Conservation (phyloP, 1,140 invertebrate genomes). For the Drosophila azteca region DNA sequence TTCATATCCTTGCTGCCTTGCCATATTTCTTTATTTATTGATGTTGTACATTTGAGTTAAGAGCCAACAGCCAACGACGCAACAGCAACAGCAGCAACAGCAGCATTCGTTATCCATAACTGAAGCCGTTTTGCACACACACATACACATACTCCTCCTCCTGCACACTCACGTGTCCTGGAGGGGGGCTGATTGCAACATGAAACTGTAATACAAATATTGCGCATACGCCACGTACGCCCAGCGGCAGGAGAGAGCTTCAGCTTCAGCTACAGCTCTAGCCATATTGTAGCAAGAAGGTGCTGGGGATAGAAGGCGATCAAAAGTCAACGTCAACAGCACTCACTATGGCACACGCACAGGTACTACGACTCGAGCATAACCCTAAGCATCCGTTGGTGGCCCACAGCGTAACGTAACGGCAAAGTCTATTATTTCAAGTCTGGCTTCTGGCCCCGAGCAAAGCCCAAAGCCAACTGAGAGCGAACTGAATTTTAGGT, state of each 20-base stretch:
- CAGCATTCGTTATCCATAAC: slow-evolving; percentile 79
- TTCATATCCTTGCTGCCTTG: slow-evolving; percentile 64
- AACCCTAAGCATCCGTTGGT: slow-evolving; percentile 2
- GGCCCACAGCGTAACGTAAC: slow-evolving; percentile 47
- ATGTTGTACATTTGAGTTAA: slow-evolving; percentile 81
- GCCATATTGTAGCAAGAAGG: neutral
- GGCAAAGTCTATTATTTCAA: slow-evolving; percentile 58
- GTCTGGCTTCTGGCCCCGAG: neutral
- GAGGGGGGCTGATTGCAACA: slow-evolving; percentile 33
- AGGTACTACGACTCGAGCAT: slow-evolving; percentile 11
- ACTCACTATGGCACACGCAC: neutral
- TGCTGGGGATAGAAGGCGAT: slow-evolving; percentile 52
- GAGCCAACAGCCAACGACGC: slow-evolving; percentile 48
- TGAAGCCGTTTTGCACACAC: slow-evolving; percentile 68
- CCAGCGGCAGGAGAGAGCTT: slow-evolving; percentile 49
- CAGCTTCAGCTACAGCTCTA: slow-evolving; percentile 10
- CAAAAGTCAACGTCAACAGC: slow-evolving; percentile 74
- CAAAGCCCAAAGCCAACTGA: no score
- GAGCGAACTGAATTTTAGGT: no score
- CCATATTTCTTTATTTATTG: slow-evolving; percentile 71
- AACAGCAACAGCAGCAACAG: slow-evolving; percentile 59
- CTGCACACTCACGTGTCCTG: slow-evolving; percentile 43
- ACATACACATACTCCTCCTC: slow-evolving; percentile 7
- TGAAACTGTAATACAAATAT: slow-evolving; percentile 78
- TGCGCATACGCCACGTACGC: slow-evolving; percentile 71